Evolutionary conservation across 1,140 invertebrate species (phyloP).

Genomic region (Caenorhabditis tropicalis): DNA sequence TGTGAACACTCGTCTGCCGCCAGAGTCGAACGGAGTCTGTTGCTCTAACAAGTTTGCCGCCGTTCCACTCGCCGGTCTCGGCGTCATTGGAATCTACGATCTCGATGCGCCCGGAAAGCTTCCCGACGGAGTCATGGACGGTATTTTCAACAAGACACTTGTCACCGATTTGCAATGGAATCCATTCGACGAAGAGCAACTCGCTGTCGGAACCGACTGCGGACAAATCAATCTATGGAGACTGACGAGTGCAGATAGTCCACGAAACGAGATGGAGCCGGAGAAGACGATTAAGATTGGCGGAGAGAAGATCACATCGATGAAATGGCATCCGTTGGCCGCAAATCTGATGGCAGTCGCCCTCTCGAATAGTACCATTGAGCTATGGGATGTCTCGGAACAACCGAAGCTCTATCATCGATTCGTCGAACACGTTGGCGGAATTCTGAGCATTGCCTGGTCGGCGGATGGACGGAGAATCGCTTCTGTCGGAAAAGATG

Average conservation of each 20-base stretch:
- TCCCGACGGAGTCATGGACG: constrained; percentile 71
- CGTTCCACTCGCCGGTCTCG: constrained; percentile 73
- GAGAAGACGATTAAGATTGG: constrained; percentile 45
- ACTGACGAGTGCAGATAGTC: constrained; percentile 51
- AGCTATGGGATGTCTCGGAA: constrained; percentile 72
- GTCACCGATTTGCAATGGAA: constrained; percentile 73
- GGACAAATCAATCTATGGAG: constrained; percentile 61
- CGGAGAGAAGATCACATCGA: constrained; percentile 47
- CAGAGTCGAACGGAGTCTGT: constrained; percentile 73
- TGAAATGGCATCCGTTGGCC: constrained; percentile 71
- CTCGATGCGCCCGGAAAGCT: constrained; percentile 60
- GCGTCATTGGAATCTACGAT: constrained; percentile 72
- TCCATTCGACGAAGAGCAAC: constrained; percentile 73
- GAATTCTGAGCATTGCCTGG: constrained; percentile 73
- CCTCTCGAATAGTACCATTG: constrained; percentile 72
- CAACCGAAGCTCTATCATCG: constrained; percentile 39
- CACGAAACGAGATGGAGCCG: constrained; percentile 50
- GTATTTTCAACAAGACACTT: constrained; percentile 71
- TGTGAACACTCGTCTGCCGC: constrained; percentile 72
- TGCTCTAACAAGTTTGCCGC: constrained; percentile 70
- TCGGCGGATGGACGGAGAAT: constrained; percentile 72
- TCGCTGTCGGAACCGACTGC: constrained; percentile 71
- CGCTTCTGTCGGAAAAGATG: constrained; percentile 74
- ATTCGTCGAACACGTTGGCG: background rate
- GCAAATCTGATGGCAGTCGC: constrained; percentile 72